Evolutionary conservation across 2,113 vertebrate species (phyloP).

Genomic region (Cygnus atratus): DNA sequence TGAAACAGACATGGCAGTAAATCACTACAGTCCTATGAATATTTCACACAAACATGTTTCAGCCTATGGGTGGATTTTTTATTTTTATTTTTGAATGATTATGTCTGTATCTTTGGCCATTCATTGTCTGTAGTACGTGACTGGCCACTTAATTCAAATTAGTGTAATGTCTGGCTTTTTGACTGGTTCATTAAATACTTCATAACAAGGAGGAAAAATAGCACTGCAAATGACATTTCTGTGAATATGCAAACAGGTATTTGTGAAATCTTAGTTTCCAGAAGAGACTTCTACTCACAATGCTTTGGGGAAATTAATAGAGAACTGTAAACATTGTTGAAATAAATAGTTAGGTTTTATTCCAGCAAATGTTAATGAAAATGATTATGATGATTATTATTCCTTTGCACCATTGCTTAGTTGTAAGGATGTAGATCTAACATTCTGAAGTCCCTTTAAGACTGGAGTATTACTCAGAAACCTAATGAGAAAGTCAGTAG

Average conservation of each 20-base stretch:
- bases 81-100: neutral
- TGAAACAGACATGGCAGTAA: neutral
- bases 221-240: neutral
- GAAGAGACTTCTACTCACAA: neutral
- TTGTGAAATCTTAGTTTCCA: neutral
- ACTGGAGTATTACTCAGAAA: neutral
- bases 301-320: neutral
- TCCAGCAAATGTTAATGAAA: neutral
- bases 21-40: neutral
- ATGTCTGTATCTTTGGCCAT: slow-evolving; percentile 27
- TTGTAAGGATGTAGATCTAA: neutral
- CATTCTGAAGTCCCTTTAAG: neutral
- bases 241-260: neutral
- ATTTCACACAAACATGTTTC: slow-evolving; percentile 27
- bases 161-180: slow-evolving; percentile 14
- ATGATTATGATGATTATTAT: neutral
- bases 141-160: slow-evolving; percentile 18
- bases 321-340: neutral
- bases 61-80: neutral
- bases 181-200: slow-evolving; percentile 25
- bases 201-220: neutral
- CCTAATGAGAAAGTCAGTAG: neutral
- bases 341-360: slow-evolving; percentile 1
- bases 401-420: neutral
- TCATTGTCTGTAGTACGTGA: neutral